phyloP scores from a whole-genome alignment of 2,797 vertebrate genomes.

The Cryptoblepharus egeriae region DNA sequence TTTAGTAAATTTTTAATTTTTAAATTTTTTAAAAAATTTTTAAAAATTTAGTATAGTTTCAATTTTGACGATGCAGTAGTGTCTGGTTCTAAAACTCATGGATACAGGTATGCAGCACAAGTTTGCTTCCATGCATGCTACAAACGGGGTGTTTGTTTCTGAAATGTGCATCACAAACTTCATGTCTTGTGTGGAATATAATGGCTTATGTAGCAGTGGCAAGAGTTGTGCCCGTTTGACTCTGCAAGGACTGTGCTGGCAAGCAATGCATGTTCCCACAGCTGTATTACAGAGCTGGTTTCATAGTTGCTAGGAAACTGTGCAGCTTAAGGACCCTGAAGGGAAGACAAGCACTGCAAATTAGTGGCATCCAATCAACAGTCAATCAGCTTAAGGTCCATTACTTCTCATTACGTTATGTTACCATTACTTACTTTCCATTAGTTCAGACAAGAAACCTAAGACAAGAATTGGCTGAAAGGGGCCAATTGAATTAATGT shows the following conservation, averaged over 20 bases:
- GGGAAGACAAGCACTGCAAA: slow-evolving; percentile 73
- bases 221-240: slow-evolving; percentile 70
- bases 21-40: no score
- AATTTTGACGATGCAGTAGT: background rate
- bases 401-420: slow-evolving; percentile 72
- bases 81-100: background rate
- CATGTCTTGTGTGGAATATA: slow-evolving; percentile 29
- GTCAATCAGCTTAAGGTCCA: slow-evolving; percentile 72
- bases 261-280: slow-evolving; percentile 73
- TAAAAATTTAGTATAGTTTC: background rate
- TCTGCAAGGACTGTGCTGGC: slow-evolving; percentile 53
- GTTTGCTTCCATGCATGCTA: background rate
- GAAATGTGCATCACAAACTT: slow-evolving; percentile 2
- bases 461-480: slow-evolving; percentile 61
- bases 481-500: slow-evolving; percentile 41
- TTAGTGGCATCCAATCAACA: slow-evolving; percentile 73
- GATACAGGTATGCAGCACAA: background rate
- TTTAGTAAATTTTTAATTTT: no score
- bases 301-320: slow-evolving; percentile 87
- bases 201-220: slow-evolving; percentile 73
- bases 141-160: background rate
- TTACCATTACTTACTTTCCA: slow-evolving; percentile 70
- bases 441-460: slow-evolving; percentile 65
- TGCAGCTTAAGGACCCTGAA: slow-evolving; percentile 73
- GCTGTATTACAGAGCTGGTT: slow-evolving; percentile 80